Percentiles rank a stretch among this genome's conserved stretches.
Evolutionary conservation across 2,888 invertebrate genomes (phyloP).

Genomic region (Drosophila lacicola): DNA sequence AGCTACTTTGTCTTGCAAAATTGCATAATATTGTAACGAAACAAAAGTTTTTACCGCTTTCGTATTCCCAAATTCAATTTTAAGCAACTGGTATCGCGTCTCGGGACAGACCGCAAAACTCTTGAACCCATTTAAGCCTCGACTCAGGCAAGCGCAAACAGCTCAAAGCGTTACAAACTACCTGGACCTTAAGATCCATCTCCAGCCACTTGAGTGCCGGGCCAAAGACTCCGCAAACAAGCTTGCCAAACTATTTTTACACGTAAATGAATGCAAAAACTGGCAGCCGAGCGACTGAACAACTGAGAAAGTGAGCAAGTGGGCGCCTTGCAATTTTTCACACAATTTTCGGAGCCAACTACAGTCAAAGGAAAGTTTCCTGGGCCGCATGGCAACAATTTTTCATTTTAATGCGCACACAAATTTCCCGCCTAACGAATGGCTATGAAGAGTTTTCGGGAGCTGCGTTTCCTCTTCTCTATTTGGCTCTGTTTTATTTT

Average conservation of each 20-base stretch:
- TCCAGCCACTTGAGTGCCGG: conserved; percentile 37
- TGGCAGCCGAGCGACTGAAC: conserved; percentile 18
- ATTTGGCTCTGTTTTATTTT: conserved; percentile 16
- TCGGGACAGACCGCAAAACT: conserved; percentile 36
- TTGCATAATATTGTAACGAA: conserved; percentile 9
- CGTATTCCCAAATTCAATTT: conserved; percentile 49
- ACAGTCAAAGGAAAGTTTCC: conserved; percentile 48
- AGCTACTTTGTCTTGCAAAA: conserved; percentile 17
- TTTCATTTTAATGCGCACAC: conserved; percentile 82
- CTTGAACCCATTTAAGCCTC: conserved; percentile 56
- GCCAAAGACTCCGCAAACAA: conserved; percentile 28
- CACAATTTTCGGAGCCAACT: conserved; percentile 53
- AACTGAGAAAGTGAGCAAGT: conserved; percentile 3
- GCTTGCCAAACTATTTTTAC: conserved; percentile 72
- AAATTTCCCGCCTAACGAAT: conserved; percentile 76
- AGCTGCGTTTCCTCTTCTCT: conserved; percentile 15
- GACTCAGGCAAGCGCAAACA: conserved; percentile 25
- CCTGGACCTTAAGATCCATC: conserved; percentile 36
- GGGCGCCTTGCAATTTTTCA: conserved; percentile 53
- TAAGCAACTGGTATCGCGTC: conserved; percentile 27
- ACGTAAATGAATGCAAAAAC: conserved; percentile 68
- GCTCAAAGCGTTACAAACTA: conserved; percentile 50
- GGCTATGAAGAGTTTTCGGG: conserved; percentile 28
- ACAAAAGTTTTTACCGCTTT: conserved; percentile 16
- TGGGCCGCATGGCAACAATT: conserved; percentile 72